phyloP scores from a whole-genome alignment of 2,888 invertebrate genomes.

The Rhamnusium bicolor region DNA sequence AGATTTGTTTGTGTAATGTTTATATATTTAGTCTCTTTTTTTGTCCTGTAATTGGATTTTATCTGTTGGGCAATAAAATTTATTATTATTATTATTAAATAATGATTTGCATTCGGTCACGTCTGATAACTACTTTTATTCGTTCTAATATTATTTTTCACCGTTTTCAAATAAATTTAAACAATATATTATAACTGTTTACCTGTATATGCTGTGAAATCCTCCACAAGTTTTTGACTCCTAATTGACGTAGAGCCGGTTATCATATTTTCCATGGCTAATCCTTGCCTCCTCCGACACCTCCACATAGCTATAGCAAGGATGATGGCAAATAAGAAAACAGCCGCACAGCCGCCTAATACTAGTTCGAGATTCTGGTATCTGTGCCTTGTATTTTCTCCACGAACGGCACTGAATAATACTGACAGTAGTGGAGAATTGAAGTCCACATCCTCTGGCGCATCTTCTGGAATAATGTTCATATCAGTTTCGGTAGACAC shows the following conservation, averaged over 20 bases:
- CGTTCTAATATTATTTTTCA: too few relatives aligned
- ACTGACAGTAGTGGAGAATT: conserved; percentile 75
- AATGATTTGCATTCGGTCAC: too few relatives aligned
- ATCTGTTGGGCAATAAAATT: too few relatives aligned
- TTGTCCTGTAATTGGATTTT: too few relatives aligned
- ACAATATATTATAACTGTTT: too few relatives aligned
- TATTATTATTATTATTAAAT: too few relatives aligned
- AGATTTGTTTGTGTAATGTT: too few relatives aligned
- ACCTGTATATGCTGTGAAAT: conserved; percentile 69
- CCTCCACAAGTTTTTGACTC: conserved; percentile 77
- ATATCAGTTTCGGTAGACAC: conserved; percentile 79
- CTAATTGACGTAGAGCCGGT: conserved; percentile 76
- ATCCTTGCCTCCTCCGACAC: conserved; percentile 75
- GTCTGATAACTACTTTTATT: too few relatives aligned
- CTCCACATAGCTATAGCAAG: conserved; percentile 74
- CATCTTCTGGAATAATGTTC: conserved; percentile 71
- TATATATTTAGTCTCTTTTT: too few relatives aligned
- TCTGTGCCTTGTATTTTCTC: conserved; percentile 74
- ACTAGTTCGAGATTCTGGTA: conserved; percentile 75
- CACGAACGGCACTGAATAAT: conserved; percentile 77
- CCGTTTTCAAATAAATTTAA: too few relatives aligned
- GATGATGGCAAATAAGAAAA: conserved; percentile 71
- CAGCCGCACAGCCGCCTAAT: conserved; percentile 76
- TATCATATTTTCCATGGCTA: conserved; percentile 73
- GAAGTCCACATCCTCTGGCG: conserved; percentile 70